Evolutionary conservation across 2,888 invertebrate genomes (phyloP).

Genomic region (Horisme vitalbata): DNA sequence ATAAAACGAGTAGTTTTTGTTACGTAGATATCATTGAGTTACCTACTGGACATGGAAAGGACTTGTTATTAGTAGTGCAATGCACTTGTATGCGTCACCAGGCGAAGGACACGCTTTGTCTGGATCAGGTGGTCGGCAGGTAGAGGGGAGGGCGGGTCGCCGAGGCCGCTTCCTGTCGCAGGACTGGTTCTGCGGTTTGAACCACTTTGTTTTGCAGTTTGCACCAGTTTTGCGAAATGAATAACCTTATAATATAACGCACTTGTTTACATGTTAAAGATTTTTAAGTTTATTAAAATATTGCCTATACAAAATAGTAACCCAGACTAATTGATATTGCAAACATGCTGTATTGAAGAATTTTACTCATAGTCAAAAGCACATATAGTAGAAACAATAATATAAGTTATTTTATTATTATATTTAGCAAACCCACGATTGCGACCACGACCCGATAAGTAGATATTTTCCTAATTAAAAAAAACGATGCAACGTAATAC

Average conservation of each 20-base stretch:
- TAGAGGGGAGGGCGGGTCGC: conserved; percentile 40
- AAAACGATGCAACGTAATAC: too few species aligned
- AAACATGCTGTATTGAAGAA: conserved; percentile 1
- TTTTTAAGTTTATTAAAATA: conserved; percentile 27
- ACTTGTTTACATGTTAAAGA: conserved; percentile 32
- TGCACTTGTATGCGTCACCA: conserved; percentile 78
- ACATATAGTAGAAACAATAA: too few species aligned
- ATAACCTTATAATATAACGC: conserved; percentile 62
- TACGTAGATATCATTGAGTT: conserved; percentile 43
- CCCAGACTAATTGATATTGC: conserved; percentile 7
- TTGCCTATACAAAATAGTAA: too few species aligned
- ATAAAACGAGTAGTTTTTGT: conserved; percentile 4
- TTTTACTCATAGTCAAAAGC: not conserved
- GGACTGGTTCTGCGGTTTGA: conserved; percentile 78
- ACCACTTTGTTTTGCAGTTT: conserved; percentile 77
- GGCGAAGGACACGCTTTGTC: conserved; percentile 79
- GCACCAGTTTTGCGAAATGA: conserved; percentile 74
- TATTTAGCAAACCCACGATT: too few species aligned
- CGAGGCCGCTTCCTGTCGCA: conserved; percentile 79
- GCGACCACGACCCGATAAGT: too few species aligned
- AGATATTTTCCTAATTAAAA: too few species aligned
- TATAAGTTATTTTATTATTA: too few species aligned
- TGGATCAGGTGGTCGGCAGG: conserved; percentile 69
- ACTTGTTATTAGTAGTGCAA: conserved; percentile 73
- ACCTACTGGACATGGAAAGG: conserved; percentile 70